Base-by-base conservation (phyloP, 2,888 invertebrate genomes). In the Polydrusus tereticollis region DNA sequence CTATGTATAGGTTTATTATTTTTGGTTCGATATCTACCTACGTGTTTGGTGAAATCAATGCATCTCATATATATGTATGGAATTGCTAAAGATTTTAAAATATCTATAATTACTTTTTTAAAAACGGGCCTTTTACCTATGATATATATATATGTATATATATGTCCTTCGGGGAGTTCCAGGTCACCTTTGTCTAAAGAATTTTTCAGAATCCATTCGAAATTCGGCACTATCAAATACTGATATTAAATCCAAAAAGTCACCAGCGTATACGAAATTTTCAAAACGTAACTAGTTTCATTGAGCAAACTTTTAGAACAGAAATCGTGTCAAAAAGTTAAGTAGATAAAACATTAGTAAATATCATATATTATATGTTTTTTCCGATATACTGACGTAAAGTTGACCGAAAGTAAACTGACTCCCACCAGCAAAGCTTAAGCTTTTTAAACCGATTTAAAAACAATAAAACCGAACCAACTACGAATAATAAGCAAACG, bases 381-480 rank as follows among this genome's bases (percentile, higher is more conserved):
- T 59, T 52, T 59, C 58, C 65, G 65, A 43, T 47, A 58, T 58
- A 29, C 55, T 33, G 38, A 57, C 45, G 58, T 64, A 41, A 20
- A 43, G 50, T 29, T 43, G 33, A 50, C 47, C 59, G 71, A 66
- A 65, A 59, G 50, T 71, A 62, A 72, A 72, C 50, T 72, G 64
- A 67, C 67, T 67, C 60, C 62, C 66, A 66, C 66, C 60, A 59
- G 47, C 16, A 23, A 43, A 26, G 23, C 16, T 43, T 36, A 47
- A 55, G 60, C 66, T 67, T 67, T 67, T 72, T 60, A 72, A 67
- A 26, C n/a, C 62, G 72, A 66, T 60, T 72, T 59, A 59, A 66
- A 65, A 59, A 59, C 63, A 63, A 63, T 55, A 55, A 70, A 58
- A 52, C 52, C 45, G 33, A 18, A 60, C 62, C 55, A 67, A 50